Conservation (phyloP, 2,113 vertebrate species). For the Sitta europaea region DNA sequence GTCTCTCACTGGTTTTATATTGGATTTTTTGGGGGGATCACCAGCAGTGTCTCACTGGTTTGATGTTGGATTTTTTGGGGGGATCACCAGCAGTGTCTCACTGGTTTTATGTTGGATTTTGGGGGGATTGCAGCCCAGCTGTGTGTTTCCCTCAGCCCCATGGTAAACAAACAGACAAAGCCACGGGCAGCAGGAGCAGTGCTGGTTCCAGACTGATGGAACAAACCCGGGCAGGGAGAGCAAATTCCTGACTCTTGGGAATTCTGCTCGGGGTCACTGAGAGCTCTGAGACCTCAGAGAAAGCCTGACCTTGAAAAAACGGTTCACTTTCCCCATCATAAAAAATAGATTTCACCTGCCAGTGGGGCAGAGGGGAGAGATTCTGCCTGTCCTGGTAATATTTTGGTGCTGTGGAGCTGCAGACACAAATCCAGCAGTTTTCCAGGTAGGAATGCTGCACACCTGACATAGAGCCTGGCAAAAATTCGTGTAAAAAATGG, state of each 20-base stretch:
- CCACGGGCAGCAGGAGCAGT: not conserved
- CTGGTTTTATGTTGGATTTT: not conserved
- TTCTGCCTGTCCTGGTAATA: not conserved
- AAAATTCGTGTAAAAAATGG: too few relatives aligned
- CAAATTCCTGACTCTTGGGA: not conserved
- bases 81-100: not conserved
- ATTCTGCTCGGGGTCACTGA: not conserved
- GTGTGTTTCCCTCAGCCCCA: not conserved
- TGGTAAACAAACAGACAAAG: not conserved
- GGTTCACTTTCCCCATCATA: not conserved
- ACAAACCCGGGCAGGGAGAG: not conserved
- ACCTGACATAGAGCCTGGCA: fast-evolving
- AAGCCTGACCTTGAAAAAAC: not conserved
- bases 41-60: not conserved
- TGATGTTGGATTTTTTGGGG: not conserved
- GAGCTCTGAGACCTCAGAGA: not conserved
- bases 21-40: not conserved
- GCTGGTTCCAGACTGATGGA: not conserved
- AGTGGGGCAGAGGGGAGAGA: not conserved
- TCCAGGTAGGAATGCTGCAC: fast-evolving
- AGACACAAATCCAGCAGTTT: not conserved
- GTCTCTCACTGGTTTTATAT: not conserved
- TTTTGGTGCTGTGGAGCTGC: not conserved
- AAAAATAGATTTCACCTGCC: not conserved
- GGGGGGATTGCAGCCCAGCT: not conserved